A percentile compares a stretch with the other conserved stretches of the same genome.
Evolutionary conservation across 1,140 invertebrate genomes (phyloP).

Genomic region (Agrypnia vestita): DNA sequence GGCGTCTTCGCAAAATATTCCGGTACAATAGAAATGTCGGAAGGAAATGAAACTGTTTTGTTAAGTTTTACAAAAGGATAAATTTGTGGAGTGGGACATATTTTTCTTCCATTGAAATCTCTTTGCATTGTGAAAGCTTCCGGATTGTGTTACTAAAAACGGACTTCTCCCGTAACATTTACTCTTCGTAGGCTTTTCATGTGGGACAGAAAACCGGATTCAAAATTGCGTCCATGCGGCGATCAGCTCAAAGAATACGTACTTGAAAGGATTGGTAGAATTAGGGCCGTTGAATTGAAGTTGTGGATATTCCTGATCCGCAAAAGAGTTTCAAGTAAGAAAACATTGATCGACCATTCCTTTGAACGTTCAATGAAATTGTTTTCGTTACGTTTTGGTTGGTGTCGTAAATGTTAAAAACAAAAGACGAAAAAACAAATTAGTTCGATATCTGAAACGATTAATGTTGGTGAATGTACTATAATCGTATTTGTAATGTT

Average conservation of each 20-base stretch:
- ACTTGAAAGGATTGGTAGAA: background rate
- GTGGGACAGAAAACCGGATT: background rate
- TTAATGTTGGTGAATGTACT: no score
- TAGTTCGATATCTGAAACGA: no score
- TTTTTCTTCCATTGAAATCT: constrained; percentile 10
- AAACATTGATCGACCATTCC: no score
- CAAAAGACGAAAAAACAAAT: no score
- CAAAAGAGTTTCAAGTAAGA: no score
- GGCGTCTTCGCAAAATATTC: background rate
- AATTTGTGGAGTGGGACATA: constrained; percentile 5
- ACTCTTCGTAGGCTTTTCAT: background rate
- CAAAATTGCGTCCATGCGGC: background rate
- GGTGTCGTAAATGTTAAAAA: no score
- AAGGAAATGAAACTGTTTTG: constrained; percentile 5
- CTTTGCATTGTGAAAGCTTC: background rate
- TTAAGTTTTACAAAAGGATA: constrained; percentile 2
- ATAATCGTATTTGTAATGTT: no score
- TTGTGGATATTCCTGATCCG: background rate
- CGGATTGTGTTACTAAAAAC: constrained; percentile 1
- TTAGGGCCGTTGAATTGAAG: background rate
- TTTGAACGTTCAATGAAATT: no score
- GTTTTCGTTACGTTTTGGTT: no score
- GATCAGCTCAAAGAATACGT: background rate
- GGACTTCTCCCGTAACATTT: background rate
- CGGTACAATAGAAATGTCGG: constrained; percentile 1